These are phyloP conservation scores for Arctopsyche grandis DNA, from an alignment of 1,140 invertebrate species.

Conservation along the genomic window DNA sequence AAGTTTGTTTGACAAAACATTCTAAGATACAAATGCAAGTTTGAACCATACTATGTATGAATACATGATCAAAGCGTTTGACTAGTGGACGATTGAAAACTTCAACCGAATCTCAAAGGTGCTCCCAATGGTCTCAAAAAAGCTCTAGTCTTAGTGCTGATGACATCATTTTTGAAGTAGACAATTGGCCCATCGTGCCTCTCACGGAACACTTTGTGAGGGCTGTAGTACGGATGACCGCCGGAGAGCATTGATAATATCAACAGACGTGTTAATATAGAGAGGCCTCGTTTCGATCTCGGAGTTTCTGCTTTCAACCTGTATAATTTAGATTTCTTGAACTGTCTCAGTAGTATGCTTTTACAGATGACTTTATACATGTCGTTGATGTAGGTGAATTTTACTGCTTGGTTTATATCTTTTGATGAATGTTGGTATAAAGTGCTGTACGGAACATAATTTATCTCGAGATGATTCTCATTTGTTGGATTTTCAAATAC, in stretches of 20 bases:
- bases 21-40: no score
- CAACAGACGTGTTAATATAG: constrained; percentile 10
- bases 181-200: background rate
- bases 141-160: constrained; percentile 2
- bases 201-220: background rate
- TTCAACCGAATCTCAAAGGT: constrained; percentile 31
- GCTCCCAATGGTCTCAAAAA: constrained; percentile 12
- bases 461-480: background rate
- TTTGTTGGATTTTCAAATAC: background rate
- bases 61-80: no score
- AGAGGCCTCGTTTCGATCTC: constrained; percentile 13
- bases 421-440: background rate
- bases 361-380: background rate
- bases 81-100: no score
- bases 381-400: background rate
- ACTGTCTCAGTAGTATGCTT: background rate
- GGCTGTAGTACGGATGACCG: constrained; percentile 20
- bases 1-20: no score
- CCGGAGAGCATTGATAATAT: constrained; percentile 24
- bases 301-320: background rate
- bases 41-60: no score
- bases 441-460: background rate
- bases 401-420: background rate
- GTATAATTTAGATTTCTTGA: background rate
- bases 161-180: constrained; percentile 2